These are phyloP conservation scores for Bothrops alternatus DNA, from an alignment of 2,797 vertebrate genomes.

Conservation along the genomic window DNA sequence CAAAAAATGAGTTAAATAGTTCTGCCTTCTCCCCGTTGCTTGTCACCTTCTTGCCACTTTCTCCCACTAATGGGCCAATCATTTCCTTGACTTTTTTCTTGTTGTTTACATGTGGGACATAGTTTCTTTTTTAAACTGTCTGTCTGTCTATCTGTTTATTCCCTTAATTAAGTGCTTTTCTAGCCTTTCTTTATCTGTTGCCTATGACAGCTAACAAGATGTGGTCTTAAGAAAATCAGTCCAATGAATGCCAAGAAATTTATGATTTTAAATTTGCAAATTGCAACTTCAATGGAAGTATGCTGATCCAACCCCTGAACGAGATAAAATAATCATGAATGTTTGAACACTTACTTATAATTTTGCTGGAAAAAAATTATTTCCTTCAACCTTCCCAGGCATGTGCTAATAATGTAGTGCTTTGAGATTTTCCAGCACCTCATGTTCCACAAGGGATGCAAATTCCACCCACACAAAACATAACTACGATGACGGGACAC, in stretches of 20 bases:
- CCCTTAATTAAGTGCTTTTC: slow-evolving; percentile 44
- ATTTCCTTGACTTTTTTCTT: no score
- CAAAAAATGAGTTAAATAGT: no score
- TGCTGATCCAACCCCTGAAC: slow-evolving; percentile 29
- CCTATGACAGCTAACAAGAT: neutral
- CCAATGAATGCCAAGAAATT: neutral
- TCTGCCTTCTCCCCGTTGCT: no score
- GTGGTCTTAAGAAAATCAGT: neutral
- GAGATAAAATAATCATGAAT: slow-evolving; percentile 43
- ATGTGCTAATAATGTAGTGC: slow-evolving; percentile 49
- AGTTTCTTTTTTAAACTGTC: neutral
- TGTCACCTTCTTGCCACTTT: no score
- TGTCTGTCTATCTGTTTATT: neutral
- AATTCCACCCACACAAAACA: slow-evolving; percentile 24
- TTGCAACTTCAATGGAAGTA: slow-evolving; percentile 38
- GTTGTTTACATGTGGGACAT: neutral
- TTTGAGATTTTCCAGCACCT: slow-evolving; percentile 46
- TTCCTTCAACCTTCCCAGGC: slow-evolving; percentile 51
- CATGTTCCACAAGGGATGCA: slow-evolving; percentile 28
- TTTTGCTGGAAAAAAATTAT: slow-evolving; percentile 24
- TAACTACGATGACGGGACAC: slow-evolving; percentile 38
- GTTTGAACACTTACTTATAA: slow-evolving; percentile 40
- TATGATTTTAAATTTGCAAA: slow-evolving; percentile 59
- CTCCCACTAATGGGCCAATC: no score
- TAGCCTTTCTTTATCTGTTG: neutral